These are phyloP conservation scores for Ornithoptera priamus DNA, from an alignment of 2,888 invertebrate genomes.

Conservation along the genomic window DNA sequence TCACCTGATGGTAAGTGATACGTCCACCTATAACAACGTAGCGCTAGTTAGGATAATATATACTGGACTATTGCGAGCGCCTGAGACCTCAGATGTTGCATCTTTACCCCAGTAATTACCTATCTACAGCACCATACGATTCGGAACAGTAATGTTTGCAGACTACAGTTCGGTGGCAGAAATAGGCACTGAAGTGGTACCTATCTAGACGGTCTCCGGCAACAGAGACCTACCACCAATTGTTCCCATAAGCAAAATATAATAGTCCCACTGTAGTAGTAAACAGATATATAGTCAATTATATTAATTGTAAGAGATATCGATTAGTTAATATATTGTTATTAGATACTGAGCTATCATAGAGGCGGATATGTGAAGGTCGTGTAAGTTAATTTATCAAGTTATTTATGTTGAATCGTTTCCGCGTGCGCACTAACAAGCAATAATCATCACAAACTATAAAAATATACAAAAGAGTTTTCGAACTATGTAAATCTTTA, in stretches of 20 bases:
- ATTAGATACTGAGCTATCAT: neutral
- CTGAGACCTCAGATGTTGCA: no score
- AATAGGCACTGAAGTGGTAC: no score
- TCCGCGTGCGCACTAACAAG: neutral
- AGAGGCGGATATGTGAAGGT: slow-evolving; percentile 6
- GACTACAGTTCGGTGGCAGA: no score
- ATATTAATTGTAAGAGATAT: slow-evolving; percentile 27
- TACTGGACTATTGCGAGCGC: no score
- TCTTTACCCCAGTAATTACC: no score
- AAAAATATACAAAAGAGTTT: neutral
- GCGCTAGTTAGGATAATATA: no score
- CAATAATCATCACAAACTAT: neutral
- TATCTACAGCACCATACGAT: no score
- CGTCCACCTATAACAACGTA: no score
- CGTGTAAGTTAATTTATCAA: slow-evolving; percentile 1
- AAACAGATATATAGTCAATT: slow-evolving; percentile 18
- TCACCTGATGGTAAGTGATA: no score
- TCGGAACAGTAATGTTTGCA: no score
- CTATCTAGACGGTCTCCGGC: no score
- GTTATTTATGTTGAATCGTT: slow-evolving; percentile 3
- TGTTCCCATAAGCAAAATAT: neutral
- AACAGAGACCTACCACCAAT: neutral
- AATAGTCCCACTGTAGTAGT: neutral
- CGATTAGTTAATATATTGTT: neutral
- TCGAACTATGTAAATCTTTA: neutral